Evolutionary conservation across 1,140 invertebrate species (phyloP).

Genomic region (Sinella curviseta): DNA sequence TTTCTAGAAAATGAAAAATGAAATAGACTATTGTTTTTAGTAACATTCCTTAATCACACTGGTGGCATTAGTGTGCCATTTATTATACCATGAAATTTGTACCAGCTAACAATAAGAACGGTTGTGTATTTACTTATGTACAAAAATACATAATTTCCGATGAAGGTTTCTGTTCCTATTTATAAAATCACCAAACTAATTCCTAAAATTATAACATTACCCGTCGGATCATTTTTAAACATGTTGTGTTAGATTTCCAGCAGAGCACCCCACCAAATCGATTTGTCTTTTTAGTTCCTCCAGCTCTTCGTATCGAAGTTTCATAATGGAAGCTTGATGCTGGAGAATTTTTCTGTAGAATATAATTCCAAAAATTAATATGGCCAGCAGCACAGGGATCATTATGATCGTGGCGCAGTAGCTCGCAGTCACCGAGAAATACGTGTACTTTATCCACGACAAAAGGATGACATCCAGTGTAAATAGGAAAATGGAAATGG

Average conservation of each 20-base stretch:
- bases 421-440: constrained; percentile 34
- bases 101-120: too few relatives aligned
- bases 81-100: too few relatives aligned
- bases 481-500: constrained; percentile 45
- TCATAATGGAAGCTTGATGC: constrained; percentile 40
- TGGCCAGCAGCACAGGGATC: constrained; percentile 42
- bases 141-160: too few relatives aligned
- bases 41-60: too few relatives aligned
- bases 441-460: constrained; percentile 46
- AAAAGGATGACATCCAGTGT: constrained; percentile 47
- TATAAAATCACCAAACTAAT: too few relatives aligned
- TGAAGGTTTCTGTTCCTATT: too few relatives aligned
- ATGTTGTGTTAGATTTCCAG: neutral
- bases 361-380: constrained; percentile 44
- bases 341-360: constrained; percentile 46
- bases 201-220: too few relatives aligned
- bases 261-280: neutral
- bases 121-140: too few relatives aligned
- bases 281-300: constrained; percentile 37
- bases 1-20: too few relatives aligned
- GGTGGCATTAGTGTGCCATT: too few relatives aligned
- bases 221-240: too few relatives aligned
- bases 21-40: too few relatives aligned
- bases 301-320: constrained; percentile 36
- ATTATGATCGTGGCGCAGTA: constrained; percentile 43